Percentiles rank a stretch among this genome's conserved stretches.
These are phyloP conservation scores for Alethe diademata DNA, from an alignment of 2,113 vertebrate species.

Conservation along the genomic window DNA sequence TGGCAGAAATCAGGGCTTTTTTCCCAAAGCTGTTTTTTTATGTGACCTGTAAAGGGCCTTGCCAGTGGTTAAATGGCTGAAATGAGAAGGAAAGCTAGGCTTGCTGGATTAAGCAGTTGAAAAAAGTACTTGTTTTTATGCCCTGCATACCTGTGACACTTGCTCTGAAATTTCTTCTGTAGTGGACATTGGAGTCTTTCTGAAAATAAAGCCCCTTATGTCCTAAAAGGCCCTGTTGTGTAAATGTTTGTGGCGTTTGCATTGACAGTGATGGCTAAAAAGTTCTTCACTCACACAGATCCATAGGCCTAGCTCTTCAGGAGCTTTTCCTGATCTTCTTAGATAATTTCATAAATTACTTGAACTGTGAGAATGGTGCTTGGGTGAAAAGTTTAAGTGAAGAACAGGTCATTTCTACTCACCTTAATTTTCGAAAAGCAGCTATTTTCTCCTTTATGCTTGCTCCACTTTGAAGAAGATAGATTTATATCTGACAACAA, in stretches of 20 bases:
- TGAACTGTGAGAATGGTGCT: neutral
- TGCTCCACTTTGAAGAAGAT: neutral
- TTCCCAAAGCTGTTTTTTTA: neutral
- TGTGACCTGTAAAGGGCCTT: neutral
- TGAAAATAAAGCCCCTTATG: neutral
- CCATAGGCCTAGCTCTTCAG: neutral
- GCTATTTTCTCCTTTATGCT: neutral
- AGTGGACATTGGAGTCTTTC: neutral
- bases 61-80: neutral
- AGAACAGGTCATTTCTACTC: neutral
- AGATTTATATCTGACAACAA: neutral
- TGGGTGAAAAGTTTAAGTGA: neutral
- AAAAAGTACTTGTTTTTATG: neutral
- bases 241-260: neutral
- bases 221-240: neutral
- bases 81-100: neutral
- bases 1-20: neutral
- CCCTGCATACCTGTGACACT: neutral
- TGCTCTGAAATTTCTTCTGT: neutral
- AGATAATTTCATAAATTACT: neutral
- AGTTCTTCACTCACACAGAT: neutral
- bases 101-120: neutral
- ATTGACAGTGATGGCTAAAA: neutral
- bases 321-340: neutral
- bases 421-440: neutral